phyloP scores from a whole-genome alignment of 2,888 invertebrate genomes.

The Hemistola chrysoprasaria region DNA sequence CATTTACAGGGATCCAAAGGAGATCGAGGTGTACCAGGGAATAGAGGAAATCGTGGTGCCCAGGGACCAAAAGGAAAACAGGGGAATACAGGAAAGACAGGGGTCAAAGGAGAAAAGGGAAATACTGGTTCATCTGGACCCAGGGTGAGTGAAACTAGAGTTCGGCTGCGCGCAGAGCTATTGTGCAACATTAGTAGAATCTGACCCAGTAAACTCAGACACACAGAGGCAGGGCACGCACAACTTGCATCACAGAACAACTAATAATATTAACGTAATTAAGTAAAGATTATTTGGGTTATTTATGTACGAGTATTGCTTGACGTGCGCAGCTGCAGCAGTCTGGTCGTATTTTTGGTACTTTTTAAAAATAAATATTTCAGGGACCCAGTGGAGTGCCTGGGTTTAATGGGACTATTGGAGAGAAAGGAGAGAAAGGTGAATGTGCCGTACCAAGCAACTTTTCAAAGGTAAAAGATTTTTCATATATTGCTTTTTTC shows the following conservation, averaged over 20 bases:
- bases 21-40: slow-evolving; percentile 33
- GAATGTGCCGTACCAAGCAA: slow-evolving; percentile 44
- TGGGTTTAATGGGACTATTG: slow-evolving; percentile 40
- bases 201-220: no score
- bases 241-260: no score
- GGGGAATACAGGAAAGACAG: slow-evolving; percentile 41
- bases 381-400: slow-evolving; percentile 37
- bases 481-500: no score
- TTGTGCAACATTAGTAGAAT: no score
- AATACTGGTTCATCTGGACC: slow-evolving; percentile 31
- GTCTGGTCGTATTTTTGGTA: no score
- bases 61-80: slow-evolving; percentile 76
- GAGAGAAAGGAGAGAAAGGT: slow-evolving; percentile 61
- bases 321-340: no score
- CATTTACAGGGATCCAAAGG: slow-evolving; percentile 40
- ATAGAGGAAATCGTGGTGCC: slow-evolving; percentile 47
- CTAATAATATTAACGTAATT: no score
- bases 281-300: no score
- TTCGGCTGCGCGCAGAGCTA: no score
- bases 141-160: slow-evolving; percentile 28
- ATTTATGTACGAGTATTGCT: no score
- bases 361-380: no score
- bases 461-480: slow-evolving; percentile 50
- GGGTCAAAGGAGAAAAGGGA: slow-evolving; percentile 32
- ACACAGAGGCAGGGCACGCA: no score